Evolutionary conservation across 2,113 vertebrate species (phyloP).

Genomic region (Heptranchias perlo): DNA sequence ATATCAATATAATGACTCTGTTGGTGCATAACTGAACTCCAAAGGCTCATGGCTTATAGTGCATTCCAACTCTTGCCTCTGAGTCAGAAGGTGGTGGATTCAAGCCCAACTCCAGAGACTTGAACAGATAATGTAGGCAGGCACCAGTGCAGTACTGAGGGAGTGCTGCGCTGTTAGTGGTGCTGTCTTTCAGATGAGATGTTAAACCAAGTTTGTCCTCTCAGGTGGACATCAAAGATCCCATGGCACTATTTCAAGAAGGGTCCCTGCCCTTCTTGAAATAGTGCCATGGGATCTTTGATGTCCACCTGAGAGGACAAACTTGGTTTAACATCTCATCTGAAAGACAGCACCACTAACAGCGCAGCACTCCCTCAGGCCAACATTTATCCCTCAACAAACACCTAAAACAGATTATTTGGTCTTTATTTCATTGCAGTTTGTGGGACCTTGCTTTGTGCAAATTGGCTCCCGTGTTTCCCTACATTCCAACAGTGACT

Average conservation of each 20-base stretch:
- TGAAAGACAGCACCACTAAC: too few species aligned
- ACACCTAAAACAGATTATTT: too few species aligned
- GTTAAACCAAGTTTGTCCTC: neutral
- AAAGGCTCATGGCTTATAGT: too few species aligned
- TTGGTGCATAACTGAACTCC: neutral
- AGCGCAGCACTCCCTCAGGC: too few species aligned
- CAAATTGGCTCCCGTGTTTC: neutral
- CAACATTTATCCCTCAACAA: too few species aligned
- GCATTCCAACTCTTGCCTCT: neutral
- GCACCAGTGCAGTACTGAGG: neutral
- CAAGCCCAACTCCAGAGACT: neutral
- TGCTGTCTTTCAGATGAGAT: neutral
- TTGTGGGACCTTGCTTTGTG: neutral
- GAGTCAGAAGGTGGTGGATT: neutral
- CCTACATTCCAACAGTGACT: neutral
- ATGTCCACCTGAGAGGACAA: too few species aligned
- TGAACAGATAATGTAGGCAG: neutral
- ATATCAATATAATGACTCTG: neutral
- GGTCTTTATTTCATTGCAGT: neutral
- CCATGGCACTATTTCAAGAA: too few species aligned
- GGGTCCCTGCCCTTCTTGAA: too few species aligned
- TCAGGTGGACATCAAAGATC: neutral
- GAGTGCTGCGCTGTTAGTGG: neutral
- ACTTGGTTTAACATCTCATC: too few species aligned
- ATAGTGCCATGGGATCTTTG: too few species aligned